phyloP scores from a whole-genome alignment of 2,888 invertebrate species.

The Malacosoma neustria region DNA sequence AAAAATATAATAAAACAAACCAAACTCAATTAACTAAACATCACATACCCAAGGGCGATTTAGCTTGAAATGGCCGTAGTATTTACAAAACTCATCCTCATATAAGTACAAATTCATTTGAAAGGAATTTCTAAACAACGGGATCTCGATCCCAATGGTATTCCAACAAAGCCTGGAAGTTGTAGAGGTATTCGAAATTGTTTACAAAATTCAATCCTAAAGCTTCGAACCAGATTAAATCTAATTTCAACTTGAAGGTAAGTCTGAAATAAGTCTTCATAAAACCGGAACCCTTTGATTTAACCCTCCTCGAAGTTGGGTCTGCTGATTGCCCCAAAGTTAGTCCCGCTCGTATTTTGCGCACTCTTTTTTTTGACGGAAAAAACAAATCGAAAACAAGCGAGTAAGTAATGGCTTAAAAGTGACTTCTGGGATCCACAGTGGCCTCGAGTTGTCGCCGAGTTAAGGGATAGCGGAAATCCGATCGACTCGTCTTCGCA shows the following conservation, averaged over 20 bases:
- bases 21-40: constrained; percentile 52
- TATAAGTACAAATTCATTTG: constrained; percentile 65
- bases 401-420: constrained; percentile 65
- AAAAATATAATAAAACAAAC: neutral
- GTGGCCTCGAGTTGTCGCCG: constrained; percentile 27
- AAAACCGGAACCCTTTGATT: constrained; percentile 74
- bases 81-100: constrained; percentile 56
- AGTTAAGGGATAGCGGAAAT: constrained; percentile 18
- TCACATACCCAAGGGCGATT: constrained; percentile 35
- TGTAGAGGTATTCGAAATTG: constrained; percentile 73
- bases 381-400: constrained; percentile 70
- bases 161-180: constrained; percentile 71
- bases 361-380: constrained; percentile 54
- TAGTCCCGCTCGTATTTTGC: constrained; percentile 52
- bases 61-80: constrained; percentile 43
- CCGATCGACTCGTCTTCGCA: constrained; percentile 24
- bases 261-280: constrained; percentile 75
- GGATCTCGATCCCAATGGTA: constrained; percentile 65
- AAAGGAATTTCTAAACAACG: constrained; percentile 69
- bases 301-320: constrained; percentile 66
- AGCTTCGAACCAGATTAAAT: constrained; percentile 73
- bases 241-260: constrained; percentile 74
- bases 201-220: constrained; percentile 75
- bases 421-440: constrained; percentile 48
- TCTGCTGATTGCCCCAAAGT: constrained; percentile 70